These are phyloP conservation scores for Limenitis camilla DNA, from an alignment of 2,888 invertebrate species.

Conservation along the genomic window DNA sequence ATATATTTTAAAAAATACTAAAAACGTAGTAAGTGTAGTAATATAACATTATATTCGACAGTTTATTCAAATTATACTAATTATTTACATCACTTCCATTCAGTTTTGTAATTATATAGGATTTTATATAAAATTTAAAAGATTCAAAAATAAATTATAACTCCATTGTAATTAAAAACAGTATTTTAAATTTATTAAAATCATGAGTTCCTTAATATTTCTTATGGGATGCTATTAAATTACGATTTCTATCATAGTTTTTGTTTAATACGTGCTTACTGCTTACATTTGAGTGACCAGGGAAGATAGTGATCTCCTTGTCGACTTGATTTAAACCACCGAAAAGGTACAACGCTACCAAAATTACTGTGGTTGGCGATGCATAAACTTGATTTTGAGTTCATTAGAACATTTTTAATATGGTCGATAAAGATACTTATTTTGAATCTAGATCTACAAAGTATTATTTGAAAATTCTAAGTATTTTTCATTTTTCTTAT, in stretches of 20 bases:
- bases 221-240: constrained; percentile 17
- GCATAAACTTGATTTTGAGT: constrained; percentile 12
- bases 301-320: constrained; percentile 19
- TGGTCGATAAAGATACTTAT: neutral
- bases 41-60: too few species aligned
- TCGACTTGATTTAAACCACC: constrained; percentile 19
- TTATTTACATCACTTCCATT: too few species aligned
- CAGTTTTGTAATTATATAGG: too few species aligned
- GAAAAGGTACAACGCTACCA: constrained; percentile 16
- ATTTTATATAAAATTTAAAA: neutral
- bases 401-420: constrained; percentile 1
- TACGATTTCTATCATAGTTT: constrained; percentile 20
- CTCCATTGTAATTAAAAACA: neutral
- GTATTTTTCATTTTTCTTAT: too few species aligned
- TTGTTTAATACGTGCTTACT: constrained; percentile 21
- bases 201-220: neutral
- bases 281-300: constrained; percentile 21
- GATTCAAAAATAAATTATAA: neutral
- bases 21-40: too few species aligned
- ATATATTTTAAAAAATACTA: too few species aligned
- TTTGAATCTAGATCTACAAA: too few species aligned
- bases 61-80: neutral
- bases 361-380: constrained; percentile 18
- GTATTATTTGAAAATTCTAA: too few species aligned
- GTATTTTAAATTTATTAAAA: constrained; percentile 3